Conservation (phyloP, 2,797 vertebrate species). For the Pangasius sanitwongsei region DNA sequence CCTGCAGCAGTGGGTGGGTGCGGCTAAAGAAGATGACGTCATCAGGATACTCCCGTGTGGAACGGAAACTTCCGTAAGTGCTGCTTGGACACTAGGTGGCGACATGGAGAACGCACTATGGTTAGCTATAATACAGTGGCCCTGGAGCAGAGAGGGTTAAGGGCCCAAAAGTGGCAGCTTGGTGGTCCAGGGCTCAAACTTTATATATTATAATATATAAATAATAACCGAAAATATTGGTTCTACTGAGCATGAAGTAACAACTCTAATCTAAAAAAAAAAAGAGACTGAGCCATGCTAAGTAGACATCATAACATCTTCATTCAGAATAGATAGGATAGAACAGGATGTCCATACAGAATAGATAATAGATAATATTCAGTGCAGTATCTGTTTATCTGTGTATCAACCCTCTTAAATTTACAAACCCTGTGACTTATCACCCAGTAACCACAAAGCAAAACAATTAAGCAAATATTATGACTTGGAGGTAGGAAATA, state of each 20-base stretch:
- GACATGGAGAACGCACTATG: background rate
- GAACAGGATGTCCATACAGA: background rate
- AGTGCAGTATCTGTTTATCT: background rate
- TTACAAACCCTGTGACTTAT: background rate
- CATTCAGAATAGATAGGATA: background rate
- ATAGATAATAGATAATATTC: background rate
- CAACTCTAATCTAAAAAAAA: background rate
- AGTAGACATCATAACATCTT: background rate
- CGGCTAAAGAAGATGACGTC: conserved; percentile 85
- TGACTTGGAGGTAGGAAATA: background rate
- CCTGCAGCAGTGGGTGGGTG: conserved; percentile 76
- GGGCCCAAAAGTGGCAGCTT: background rate
- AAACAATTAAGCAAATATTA: background rate
- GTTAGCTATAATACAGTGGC: background rate
- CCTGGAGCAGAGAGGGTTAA: background rate
- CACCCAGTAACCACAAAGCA: background rate
- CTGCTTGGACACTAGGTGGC: conserved; percentile 78
- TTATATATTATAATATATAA: background rate
- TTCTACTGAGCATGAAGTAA: background rate
- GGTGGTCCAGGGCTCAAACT: background rate
- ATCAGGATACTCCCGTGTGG: conserved; percentile 82
- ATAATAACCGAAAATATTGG: background rate
- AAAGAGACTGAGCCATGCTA: background rate
- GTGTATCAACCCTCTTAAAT: background rate
- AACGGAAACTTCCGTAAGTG: conserved; percentile 80